Evolutionary conservation across 53 echinoderm and acorn worm genomes (phyloP), one percentile per base, ranked within the genome.

Genomic region (Patiria pectinifera): DNA sequence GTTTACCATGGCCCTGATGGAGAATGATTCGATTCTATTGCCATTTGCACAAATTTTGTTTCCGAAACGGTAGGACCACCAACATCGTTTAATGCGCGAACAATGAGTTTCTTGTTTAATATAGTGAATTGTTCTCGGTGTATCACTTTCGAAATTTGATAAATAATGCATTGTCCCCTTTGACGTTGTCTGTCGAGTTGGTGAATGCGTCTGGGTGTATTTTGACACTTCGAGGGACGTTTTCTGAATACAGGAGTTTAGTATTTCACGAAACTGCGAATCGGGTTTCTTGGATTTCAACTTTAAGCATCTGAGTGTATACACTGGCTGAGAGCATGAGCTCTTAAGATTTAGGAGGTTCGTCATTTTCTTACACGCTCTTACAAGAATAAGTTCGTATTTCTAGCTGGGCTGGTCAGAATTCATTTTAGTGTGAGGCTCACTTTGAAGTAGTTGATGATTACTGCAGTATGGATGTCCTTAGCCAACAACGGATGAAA

Each of bases 131-230:
- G 48, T 45, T 48, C 47, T 79, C 0, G 79, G 2, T 45, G 76
- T 11, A 79, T 79, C 79, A 45, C 79, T 79, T 79, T 79, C 79
- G 45, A 79, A 79, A 47, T 79, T 45, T 48, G 79, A 79, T 79
- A 79, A n/a, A 79, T 24, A 76, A 76, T 47, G 45, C 48, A 79
- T 45, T 79, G 79, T 79, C 79, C 44, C 48, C 46, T 4, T 45
- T 9, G 10, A 45, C 4, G 79, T 35, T 35, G 10, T 24, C 26
- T 7, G 2, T 26, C 18, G 16, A 5, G 74, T 74, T 24, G 9
- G 1, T 74, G 24, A 23, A 74, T 24, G 74, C 14, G 4, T 45
- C 79, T 11, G 11, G 11, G 79, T 46, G 79, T 19, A 46, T 12
- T 16, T 45, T 44, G 13, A 15, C 79, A 76, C 47, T 79, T 79